These are phyloP conservation scores for Ips nitidus DNA, from an alignment of 1,140 invertebrate species.

Conservation along the genomic window DNA sequence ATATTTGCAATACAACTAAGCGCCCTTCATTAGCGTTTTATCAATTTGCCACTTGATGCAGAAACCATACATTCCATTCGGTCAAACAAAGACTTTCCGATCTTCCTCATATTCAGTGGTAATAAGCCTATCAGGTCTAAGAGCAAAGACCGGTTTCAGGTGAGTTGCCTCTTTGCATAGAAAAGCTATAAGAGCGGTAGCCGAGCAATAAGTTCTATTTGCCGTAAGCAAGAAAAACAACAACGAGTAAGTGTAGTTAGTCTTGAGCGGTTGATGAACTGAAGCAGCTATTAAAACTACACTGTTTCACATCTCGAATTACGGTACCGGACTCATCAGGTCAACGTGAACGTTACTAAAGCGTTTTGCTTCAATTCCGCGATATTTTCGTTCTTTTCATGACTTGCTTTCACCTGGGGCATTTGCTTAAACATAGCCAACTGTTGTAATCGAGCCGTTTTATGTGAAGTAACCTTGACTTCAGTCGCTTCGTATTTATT, in stretches of 20 bases:
- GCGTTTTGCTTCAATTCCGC: conserved; percentile 1
- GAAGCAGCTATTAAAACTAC: neutral
- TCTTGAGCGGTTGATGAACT: conserved; percentile 23
- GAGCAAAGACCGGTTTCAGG: conserved; percentile 8
- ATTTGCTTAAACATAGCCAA: too few relatives aligned
- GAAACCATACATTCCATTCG: too few relatives aligned
- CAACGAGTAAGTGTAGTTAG: conserved; percentile 8
- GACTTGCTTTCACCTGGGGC: too few relatives aligned
- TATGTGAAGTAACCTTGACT: too few relatives aligned
- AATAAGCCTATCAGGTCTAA: too few relatives aligned
- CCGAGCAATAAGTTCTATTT: conserved; percentile 12
- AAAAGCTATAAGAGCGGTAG: conserved; percentile 5
- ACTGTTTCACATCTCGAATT: conserved; percentile 13
- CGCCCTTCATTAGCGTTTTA: too few relatives aligned
- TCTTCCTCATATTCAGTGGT: too few relatives aligned
- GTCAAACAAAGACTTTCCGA: too few relatives aligned
- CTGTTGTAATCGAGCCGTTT: too few relatives aligned
- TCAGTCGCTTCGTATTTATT: too few relatives aligned
- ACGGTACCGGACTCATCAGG: conserved; percentile 9
- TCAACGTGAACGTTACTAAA: conserved; percentile 2
- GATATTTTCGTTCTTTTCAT: neutral
- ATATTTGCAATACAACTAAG: too few relatives aligned
- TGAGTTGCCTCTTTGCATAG: conserved; percentile 4
- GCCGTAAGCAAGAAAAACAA: conserved; percentile 17
- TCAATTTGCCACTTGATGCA: too few relatives aligned